A percentile compares a stretch with the other conserved stretches of the same genome.
phyloP scores from a whole-genome alignment of 2,888 invertebrate genomes.

The Argyresthia albistria region DNA sequence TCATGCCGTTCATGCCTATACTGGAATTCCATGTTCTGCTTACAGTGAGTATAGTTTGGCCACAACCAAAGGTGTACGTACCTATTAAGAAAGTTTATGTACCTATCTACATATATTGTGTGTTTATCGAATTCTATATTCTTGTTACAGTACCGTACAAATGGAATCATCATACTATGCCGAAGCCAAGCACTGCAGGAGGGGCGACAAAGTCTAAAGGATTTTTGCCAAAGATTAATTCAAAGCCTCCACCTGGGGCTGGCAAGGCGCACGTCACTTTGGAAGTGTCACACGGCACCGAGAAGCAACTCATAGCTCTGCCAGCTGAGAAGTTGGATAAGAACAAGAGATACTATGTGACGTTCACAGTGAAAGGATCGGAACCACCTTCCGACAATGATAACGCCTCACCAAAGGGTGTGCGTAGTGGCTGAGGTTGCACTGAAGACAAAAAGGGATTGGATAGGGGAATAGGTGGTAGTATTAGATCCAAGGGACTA shows the following conservation, averaged over 20 bases:
- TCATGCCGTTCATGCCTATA: constrained; percentile 93
- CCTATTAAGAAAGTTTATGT: too few relatives aligned
- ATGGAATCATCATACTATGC: constrained; percentile 85
- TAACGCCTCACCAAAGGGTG: constrained; percentile 43
- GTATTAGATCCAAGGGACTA: not conserved
- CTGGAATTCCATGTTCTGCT: constrained; percentile 89
- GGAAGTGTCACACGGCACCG: constrained; percentile 87
- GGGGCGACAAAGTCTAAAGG: constrained; percentile 54
- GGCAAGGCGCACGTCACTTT: constrained; percentile 76
- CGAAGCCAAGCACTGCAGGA: constrained; percentile 76
- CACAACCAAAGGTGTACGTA: not conserved
- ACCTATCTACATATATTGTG: not conserved
- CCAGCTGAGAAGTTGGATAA: constrained; percentile 90
- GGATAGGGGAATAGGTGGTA: too few relatives aligned
- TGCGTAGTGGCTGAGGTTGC: constrained; percentile 34
- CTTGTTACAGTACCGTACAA: constrained; percentile 78
- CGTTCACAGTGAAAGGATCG: constrained; percentile 89
- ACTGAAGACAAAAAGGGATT: not conserved
- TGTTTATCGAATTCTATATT: not conserved
- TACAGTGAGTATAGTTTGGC: constrained; percentile 77
- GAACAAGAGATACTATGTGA: constrained; percentile 92
- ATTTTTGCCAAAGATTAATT: constrained; percentile 80
- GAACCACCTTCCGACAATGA: constrained; percentile 71
- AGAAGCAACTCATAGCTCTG: constrained; percentile 88
- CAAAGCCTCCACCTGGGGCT: constrained; percentile 41